These are phyloP conservation scores for Harpalus rufipes DNA, from an alignment of 2,888 invertebrate genomes.

Conservation along the genomic window DNA sequence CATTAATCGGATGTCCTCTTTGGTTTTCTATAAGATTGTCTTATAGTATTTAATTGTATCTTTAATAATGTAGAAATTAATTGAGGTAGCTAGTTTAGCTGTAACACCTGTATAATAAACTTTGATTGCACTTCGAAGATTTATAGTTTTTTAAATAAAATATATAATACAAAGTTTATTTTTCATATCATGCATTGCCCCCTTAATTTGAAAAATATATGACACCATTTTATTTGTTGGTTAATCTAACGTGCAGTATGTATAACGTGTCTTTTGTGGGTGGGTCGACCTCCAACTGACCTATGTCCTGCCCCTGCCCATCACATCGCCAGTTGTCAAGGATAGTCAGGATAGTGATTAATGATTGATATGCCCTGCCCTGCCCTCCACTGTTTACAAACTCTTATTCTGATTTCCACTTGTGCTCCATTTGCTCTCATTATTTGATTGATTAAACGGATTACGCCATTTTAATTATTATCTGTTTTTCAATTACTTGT, in stretches of 20 bases:
- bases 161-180: too few relatives aligned
- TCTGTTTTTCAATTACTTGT: neutral
- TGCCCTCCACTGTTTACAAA: neutral
- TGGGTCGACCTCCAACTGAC: neutral
- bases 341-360: neutral
- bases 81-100: too few relatives aligned
- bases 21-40: too few relatives aligned
- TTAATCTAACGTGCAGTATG: neutral
- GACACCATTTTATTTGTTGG: too few relatives aligned
- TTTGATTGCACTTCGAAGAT: too few relatives aligned
- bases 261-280: neutral
- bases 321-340: neutral
- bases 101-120: too few relatives aligned
- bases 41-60: too few relatives aligned
- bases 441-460: slow-evolving; percentile 5
- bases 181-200: too few relatives aligned
- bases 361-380: slow-evolving; percentile 4
- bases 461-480: neutral
- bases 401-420: neutral
- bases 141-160: too few relatives aligned
- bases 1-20: too few relatives aligned
- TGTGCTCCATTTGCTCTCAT: neutral
- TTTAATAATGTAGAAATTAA: too few relatives aligned
- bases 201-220: too few relatives aligned
- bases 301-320: neutral